Evolutionary conservation across 2,113 vertebrate genomes (phyloP).

Genomic region (Odocoileus virginianus): DNA sequence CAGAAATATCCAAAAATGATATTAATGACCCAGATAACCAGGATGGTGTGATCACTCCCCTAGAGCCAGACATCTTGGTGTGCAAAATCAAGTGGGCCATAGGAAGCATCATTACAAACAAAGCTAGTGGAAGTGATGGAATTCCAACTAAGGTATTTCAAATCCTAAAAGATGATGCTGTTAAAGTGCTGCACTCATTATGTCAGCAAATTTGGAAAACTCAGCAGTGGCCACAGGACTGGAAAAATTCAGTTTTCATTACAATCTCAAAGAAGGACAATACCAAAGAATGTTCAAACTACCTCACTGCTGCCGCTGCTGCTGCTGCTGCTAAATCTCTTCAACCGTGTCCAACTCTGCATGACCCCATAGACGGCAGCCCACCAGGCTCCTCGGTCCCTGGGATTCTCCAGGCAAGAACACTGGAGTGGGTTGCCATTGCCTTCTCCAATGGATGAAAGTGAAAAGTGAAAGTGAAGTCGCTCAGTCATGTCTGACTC

Average conservation of each 20-base stretch:
- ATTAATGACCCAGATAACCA: not conserved
- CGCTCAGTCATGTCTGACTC: rapidly evolving
- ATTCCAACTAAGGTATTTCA: not conserved
- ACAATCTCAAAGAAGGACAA: not conserved
- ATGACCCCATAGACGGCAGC: not conserved
- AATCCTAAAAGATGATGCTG: not conserved
- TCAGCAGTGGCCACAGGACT: not conserved
- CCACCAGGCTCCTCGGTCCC: rapidly evolving
- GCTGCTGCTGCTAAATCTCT: not conserved
- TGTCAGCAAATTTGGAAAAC: not conserved
- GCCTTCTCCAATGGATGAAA: not conserved
- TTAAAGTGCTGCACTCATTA: not conserved
- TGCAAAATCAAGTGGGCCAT: not conserved
- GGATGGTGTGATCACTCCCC: not conserved
- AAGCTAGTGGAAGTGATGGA: not conserved
- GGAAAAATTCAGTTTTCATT: not conserved
- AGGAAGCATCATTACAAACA: not conserved
- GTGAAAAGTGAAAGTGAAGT: not conserved
- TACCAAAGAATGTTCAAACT: not conserved
- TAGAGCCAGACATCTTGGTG: not conserved
- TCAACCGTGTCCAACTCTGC: rapidly evolving
- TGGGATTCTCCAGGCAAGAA: not conserved
- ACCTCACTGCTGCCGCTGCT: not conserved
- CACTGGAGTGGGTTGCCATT: not conserved
- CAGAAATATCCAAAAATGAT: not conserved